phyloP scores from a whole-genome alignment of 2,797 vertebrate species.

The Balearica regulorum region DNA sequence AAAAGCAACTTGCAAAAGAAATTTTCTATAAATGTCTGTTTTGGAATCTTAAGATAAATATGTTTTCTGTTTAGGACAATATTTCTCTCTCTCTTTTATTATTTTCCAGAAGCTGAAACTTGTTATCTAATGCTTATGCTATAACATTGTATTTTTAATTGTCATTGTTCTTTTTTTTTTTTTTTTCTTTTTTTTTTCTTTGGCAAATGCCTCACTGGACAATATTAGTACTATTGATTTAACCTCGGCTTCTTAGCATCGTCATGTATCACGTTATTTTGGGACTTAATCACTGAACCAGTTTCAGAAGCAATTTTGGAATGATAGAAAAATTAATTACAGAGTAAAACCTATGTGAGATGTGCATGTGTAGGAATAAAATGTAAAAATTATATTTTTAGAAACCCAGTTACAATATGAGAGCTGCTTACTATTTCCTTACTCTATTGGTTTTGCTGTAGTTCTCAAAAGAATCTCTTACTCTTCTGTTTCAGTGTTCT shows the following conservation, averaged over 20 bases:
- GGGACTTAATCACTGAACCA: neutral
- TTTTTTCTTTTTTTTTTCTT: neutral
- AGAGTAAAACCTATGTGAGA: neutral
- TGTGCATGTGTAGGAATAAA: neutral
- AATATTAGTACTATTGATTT: neutral
- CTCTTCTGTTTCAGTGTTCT: conserved; percentile 81
- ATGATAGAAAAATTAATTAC: neutral
- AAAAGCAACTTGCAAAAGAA: neutral
- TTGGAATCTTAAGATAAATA: neutral
- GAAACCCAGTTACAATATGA: neutral
- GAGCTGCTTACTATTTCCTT: neutral
- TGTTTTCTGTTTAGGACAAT: neutral
- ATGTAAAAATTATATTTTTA: neutral
- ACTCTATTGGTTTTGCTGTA: neutral
- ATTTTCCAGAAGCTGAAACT: neutral
- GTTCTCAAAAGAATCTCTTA: neutral
- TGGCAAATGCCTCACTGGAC: neutral
- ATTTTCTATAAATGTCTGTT: neutral
- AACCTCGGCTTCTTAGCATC: neutral
- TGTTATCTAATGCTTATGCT: neutral
- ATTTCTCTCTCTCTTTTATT: neutral
- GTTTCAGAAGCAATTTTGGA: neutral
- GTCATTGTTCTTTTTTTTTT: neutral
- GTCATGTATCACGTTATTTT: neutral
- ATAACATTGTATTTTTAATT: neutral